These are phyloP conservation scores for Hydrochoerus hydrochaeris DNA, from an alignment of 2,113 vertebrate genomes.

Conservation along the genomic window DNA sequence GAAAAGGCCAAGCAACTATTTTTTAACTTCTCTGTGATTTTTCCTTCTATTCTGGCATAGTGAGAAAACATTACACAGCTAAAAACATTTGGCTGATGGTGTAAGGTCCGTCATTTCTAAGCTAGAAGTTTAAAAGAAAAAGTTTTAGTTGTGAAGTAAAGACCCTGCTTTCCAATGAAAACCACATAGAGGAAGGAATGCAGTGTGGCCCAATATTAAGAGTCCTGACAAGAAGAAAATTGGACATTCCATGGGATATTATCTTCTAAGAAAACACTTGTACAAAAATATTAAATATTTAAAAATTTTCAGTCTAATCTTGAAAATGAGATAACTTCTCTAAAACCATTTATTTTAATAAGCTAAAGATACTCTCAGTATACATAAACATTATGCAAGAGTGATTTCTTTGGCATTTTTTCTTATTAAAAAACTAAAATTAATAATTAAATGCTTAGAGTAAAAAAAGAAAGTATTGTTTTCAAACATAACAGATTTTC, in stretches of 20 bases:
- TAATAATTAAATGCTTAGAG: background rate
- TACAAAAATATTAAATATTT: conserved; percentile 16
- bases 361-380: background rate
- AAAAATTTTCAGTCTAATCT: background rate
- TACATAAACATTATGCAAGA: background rate
- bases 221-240: background rate
- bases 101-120: background rate
- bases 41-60: background rate
- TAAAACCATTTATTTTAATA: background rate
- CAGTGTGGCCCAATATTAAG: background rate
- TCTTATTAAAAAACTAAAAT: background rate
- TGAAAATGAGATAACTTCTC: background rate
- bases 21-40: background rate
- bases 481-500: background rate
- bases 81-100: background rate
- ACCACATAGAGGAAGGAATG: background rate
- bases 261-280: background rate
- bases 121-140: background rate
- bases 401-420: background rate
- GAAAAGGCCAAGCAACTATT: background rate
- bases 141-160: background rate
- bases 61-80: background rate
- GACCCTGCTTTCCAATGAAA: conserved; percentile 29
- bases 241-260: background rate
- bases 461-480: background rate